A percentile compares a stretch with the other conserved stretches of the same genome.
phyloP scores from a whole-genome alignment of 1,140 invertebrate species.

The Chrysopa pallens region DNA sequence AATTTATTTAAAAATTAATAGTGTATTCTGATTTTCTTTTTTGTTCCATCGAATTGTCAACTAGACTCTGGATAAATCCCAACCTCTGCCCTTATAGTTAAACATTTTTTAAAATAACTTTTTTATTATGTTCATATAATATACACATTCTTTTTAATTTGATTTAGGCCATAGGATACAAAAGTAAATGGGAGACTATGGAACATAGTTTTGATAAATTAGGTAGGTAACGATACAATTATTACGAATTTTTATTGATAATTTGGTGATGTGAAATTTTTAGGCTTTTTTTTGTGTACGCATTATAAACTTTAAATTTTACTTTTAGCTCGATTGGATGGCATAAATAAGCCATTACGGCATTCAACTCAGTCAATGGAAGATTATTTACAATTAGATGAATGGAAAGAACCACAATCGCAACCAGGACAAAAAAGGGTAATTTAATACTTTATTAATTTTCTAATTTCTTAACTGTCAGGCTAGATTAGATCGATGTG shows the following conservation, averaged over 20 bases:
- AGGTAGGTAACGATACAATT: constrained; percentile 27
- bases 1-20: no score
- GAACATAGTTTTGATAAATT: constrained; percentile 41
- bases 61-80: no score
- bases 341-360: constrained; percentile 41
- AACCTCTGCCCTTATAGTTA: background rate
- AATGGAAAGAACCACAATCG: constrained; percentile 35
- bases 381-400: constrained; percentile 78
- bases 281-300: constrained; percentile 2
- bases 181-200: constrained; percentile 45
- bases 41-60: no score
- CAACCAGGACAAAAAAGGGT: constrained; percentile 77
- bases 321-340: constrained; percentile 76
- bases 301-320: constrained; percentile 11
- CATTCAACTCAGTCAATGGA: constrained; percentile 46
- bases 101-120: background rate
- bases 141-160: no score
- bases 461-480: no score
- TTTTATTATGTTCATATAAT: background rate
- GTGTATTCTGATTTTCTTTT: no score
- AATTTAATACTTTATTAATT: no score
- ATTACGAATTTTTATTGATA: background rate
- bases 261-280: background rate
- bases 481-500: no score
- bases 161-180: constrained; percentile 20